Evolutionary conservation across 2,888 invertebrate genomes (phyloP), one percentile per base, ranked within the genome.

Genomic region (Volucella bombylans): DNA sequence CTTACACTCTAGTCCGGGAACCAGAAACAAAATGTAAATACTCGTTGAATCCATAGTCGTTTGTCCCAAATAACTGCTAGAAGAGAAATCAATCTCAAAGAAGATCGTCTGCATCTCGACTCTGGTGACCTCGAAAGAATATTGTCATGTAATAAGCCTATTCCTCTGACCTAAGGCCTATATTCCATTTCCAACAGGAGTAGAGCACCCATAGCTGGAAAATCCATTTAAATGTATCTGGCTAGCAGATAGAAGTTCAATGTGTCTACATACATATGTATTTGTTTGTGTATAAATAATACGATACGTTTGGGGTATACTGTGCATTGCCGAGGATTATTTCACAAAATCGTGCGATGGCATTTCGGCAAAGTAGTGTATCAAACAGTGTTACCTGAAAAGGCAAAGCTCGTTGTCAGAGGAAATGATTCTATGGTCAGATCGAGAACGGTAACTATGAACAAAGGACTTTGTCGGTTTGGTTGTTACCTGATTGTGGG

Each of bases 381-480:
- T 67, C 39, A 55, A 68, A 55, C 71, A 79, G 47, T 57, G 52
- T 23, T 52, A 59, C 64, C 52, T 59, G 23, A 12, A 72, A 64
- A 54, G 23, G 50, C n/a, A 10, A 6, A 15, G 41, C 12, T 65
- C 15, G 18, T 57, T 71, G 59, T 52, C 31, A 39, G 18, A 71
- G 50, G 62, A 50, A 64, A n/a, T 10, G 12, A 65, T 71, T 71
- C 72, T 41, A 10, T 47, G 59, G 62, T 55, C 79, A 68, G 23
- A 50, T 43, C 15, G 65, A 55, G 10, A 47, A 31, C 41, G 11
- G 4, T 38, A 49, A 41, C 11, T 52, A 47, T 15, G 59, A 80
- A 80, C 80, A 80, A 80, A 73, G 68, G 47, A 68, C 47, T 80
- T 73, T 73, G 73, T 65, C 79, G 79, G 79, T 64, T 47, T 57